Base-by-base conservation (phyloP, 2,797 vertebrate species). In the Karalla daura region DNA sequence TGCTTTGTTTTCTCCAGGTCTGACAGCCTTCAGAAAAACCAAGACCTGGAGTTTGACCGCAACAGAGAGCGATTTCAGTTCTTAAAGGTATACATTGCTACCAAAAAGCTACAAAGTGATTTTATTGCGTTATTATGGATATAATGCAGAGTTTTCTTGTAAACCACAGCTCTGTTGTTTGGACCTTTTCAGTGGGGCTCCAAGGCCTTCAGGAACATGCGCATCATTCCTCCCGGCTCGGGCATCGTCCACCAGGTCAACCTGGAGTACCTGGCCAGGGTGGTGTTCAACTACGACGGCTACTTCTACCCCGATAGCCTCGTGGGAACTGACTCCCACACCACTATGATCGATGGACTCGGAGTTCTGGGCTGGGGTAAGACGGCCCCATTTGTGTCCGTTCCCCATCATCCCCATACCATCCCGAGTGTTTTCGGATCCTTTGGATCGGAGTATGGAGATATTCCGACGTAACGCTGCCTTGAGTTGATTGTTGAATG, bases 191-290 rank as follows among this genome's bases (percentile, higher is more conserved):
- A 99, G 98, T 99, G 98, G 98, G 98, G 98, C n/a, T 98, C 98
- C 18, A 94, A 94, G 86, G 97, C 96, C 52, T 99, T 99, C 89
- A 92, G 83, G 83, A 99, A 99, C 88, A 96, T 99, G 95, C 93
- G 93, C 23, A 99, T 99, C 59, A 98, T 99, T 89, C 97, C 98
- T 0, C 98, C 98, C 0, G 98, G 97, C 18, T 98, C 98, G 7
- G 98, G 98, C 44, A 99, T 99, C 25, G 95, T 99, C 79, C 98
- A 99, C 85, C 98, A 99, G 88, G 97, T 99, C 78, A 99, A 99
- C 78, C 71, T 99, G 82, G 98, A 99, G 84, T 99, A 99, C 76
- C 88, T 99, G 84, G 98, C 98, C 33, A 91, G 95, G 78, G 96
- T 99, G 39, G 96, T 99, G 33, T 98, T 99, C 83, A 93, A 96